Evolutionary conservation across 2,888 invertebrate species (phyloP), one percentile per base, ranked within the genome.

Genomic region (Clistopyga incitator): DNA sequence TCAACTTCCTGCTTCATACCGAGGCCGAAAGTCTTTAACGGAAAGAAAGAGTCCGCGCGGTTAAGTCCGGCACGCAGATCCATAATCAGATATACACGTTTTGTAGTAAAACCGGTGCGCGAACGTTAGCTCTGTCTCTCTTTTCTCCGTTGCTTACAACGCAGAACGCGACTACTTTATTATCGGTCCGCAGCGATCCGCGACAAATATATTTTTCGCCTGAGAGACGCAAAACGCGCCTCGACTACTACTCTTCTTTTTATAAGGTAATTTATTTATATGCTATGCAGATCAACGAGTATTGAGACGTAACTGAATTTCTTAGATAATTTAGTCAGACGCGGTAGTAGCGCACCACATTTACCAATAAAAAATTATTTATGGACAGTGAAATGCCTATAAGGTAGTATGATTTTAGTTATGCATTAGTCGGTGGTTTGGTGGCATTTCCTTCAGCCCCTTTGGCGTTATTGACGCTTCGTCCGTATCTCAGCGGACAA

Each of bases 11-110:
- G 84, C 84, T 84, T 25, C 23, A 64, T 45, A 61, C 67, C 84
- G 81, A 84, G 74, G 74, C 74, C 77, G 74, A 81, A 81, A 70
- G 78, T 78, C 72, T 83, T 75, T 56, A 78, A 78, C 80, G 80
- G 74, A 81, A 84, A 84, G 80, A 84, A 81, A 74, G 78, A 81
- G 68, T 52, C 61, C 54, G 50, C 23, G 65, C 68, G 84, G 61
- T 64, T 64, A 78, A 84, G 74, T 78, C 78, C 25, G 38, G 59
- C 29, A 80, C 61, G 76, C 68, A 45, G 18, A 80, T 72, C 68
- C 76, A 83, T 77, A 77, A 80, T 83, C 83, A 77, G 29, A 78
- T 56, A 45, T 52, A 75, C 65, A 45, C 47, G 77, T 79, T 77
- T 77, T n/a, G 61, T 47, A 23, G 29, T 11, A 64, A 54, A 83